phyloP scores from a whole-genome alignment of 1,140 invertebrate genomes.

The Drosophila equinoxialis region DNA sequence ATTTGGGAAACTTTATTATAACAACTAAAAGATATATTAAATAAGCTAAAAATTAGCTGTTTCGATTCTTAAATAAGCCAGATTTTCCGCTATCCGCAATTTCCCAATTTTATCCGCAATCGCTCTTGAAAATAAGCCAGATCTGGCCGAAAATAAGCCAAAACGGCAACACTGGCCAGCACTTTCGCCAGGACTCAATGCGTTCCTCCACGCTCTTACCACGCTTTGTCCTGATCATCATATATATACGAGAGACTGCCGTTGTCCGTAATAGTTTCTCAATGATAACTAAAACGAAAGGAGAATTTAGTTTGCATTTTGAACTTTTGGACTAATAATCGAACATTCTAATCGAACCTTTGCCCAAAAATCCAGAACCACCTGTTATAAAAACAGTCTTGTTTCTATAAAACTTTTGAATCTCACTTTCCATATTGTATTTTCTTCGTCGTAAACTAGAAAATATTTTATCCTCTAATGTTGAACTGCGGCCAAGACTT shows the following conservation, averaged over 20 bases:
- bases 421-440: neutral
- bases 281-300: neutral
- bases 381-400: slow-evolving; percentile 9
- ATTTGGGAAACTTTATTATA: no score
- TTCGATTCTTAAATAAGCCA: no score
- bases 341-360: neutral
- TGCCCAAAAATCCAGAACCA: slow-evolving; percentile 9
- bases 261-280: slow-evolving; percentile 16
- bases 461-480: neutral
- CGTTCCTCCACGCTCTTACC: neutral
- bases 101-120: no score
- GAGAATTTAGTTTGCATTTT: neutral
- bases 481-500: neutral
- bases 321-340: neutral
- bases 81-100: no score
- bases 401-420: slow-evolving; percentile 7
- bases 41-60: no score
- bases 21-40: no score
- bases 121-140: no score
- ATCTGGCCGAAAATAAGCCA: no score
- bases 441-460: neutral
- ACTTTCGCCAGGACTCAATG: neutral
- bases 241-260: slow-evolving; percentile 1
- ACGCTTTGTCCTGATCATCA: slow-evolving; percentile 10
- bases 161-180: no score